Conservation (phyloP, 2,797 vertebrate genomes). For the Pangasius krempfi region DNA sequence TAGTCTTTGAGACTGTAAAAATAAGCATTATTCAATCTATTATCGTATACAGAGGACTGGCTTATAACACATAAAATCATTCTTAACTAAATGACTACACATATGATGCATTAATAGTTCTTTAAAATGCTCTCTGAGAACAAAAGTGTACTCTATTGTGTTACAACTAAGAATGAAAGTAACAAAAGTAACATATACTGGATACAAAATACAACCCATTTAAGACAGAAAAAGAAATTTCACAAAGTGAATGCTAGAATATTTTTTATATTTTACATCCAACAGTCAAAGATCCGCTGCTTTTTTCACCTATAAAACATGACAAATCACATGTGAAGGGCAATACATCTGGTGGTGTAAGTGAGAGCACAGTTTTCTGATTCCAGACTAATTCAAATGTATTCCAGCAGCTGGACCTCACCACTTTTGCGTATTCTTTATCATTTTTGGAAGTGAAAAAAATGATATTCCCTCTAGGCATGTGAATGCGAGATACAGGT, state of each 20-base stretch:
- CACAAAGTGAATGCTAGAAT: neutral
- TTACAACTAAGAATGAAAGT: neutral
- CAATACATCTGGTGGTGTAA: conserved; percentile 31
- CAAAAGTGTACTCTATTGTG: neutral
- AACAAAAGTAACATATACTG: neutral
- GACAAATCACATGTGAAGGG: conserved; percentile 31
- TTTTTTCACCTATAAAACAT: conserved; percentile 35
- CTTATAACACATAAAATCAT: neutral
- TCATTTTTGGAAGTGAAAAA: conserved; percentile 49
- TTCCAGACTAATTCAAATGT: conserved; percentile 48
- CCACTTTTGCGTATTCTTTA: conserved; percentile 57
- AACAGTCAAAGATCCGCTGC: neutral
- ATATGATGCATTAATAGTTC: neutral
- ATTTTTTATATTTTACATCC: neutral
- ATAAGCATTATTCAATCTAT: neutral
- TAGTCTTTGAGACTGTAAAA: neutral
- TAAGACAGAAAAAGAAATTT: neutral
- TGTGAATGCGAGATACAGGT: conserved; percentile 58
- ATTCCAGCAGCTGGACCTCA: conserved; percentile 37
- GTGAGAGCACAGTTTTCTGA: conserved; percentile 33
- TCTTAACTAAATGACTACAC: neutral
- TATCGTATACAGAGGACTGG: neutral
- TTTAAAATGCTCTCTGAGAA: neutral
- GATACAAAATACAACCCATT: neutral
- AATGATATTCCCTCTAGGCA: conserved; percentile 52